phyloP scores from a whole-genome alignment of 2,797 vertebrate genomes.

The Meriones psammophilus region DNA sequence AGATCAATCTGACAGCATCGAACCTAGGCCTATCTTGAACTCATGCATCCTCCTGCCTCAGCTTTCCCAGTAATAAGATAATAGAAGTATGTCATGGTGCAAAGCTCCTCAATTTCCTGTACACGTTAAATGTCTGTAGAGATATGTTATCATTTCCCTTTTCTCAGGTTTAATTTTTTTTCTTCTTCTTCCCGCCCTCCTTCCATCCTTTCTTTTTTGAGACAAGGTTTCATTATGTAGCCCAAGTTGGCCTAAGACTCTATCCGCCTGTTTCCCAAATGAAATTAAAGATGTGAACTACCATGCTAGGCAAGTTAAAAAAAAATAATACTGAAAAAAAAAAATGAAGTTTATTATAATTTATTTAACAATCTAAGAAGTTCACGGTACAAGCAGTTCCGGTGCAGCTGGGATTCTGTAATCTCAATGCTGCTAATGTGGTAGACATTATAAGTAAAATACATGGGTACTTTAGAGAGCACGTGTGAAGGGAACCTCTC shows the following conservation, averaged over 20 bases:
- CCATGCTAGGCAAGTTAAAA: neutral
- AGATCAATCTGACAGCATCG: neutral
- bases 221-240: neutral
- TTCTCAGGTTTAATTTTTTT: neutral
- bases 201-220: neutral
- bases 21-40: neutral
- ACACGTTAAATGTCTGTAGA: neutral
- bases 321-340: neutral
- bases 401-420: neutral
- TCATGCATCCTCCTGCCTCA: neutral
- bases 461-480: neutral
- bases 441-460: neutral
- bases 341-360: neutral
- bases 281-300: neutral
- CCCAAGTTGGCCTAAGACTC: neutral
- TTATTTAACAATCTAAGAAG: neutral
- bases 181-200: too few species aligned
- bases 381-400: neutral
- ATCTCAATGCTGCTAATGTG: neutral
- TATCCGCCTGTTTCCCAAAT: neutral
- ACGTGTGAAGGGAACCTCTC: neutral
- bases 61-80: neutral
- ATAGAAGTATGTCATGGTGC: neutral
- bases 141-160: neutral
- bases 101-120: constrained; percentile 20